These are phyloP conservation scores for Tapera naevia DNA, from an alignment of 2,797 vertebrate genomes.

Conservation along the genomic window DNA sequence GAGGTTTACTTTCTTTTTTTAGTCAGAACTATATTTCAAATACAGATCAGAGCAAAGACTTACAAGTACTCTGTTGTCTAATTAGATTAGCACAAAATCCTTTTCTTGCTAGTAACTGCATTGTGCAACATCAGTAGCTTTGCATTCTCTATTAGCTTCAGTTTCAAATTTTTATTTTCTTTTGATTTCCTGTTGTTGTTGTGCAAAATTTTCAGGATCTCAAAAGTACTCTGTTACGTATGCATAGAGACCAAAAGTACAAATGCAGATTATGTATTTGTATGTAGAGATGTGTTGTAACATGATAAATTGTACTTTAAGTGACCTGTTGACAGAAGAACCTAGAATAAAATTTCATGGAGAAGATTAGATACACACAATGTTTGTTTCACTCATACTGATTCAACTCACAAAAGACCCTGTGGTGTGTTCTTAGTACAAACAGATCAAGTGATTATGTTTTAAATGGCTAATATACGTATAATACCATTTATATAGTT, in stretches of 20 bases:
- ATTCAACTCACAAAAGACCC: background rate
- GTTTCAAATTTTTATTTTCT: background rate
- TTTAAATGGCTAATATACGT: background rate
- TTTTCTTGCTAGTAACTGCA: background rate
- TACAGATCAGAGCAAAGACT: background rate
- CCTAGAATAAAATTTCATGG: background rate
- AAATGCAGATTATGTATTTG: background rate
- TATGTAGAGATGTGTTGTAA: background rate
- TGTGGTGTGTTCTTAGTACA: rapidly evolving
- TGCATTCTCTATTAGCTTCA: background rate
- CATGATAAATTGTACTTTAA: background rate
- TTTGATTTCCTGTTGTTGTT: background rate
- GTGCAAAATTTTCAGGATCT: background rate
- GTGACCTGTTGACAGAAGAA: background rate
- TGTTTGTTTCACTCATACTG: background rate
- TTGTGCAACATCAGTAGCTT: background rate
- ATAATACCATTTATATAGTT: background rate
- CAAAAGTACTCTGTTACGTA: background rate
- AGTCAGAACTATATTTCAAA: background rate
- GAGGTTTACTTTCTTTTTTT: background rate
- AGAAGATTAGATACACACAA: background rate
- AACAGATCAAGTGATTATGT: background rate
- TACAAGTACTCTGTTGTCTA: background rate
- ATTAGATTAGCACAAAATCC: background rate
- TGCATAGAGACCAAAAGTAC: rapidly evolving